Evolutionary conservation across 2,888 invertebrate species (phyloP), one percentile per base, ranked within the genome.

Genomic region (Phyllotreta cruciferae): DNA sequence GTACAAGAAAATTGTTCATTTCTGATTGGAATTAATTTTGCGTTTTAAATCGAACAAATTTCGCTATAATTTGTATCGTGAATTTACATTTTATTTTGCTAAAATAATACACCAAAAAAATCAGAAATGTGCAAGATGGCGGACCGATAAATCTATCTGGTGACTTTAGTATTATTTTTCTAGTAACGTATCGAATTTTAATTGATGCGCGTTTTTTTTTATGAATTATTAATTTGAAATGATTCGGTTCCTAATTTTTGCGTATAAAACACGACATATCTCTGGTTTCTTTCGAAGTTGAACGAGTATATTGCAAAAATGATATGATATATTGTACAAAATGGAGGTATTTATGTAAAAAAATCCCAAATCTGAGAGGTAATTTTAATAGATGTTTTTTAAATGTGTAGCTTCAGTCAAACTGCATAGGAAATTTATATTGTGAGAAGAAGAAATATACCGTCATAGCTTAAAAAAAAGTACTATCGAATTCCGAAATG

Each of bases 371-470:
- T 53, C 45, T 58, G 54, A 42, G 56, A 58, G 54, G 63, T 65
- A 67, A 68, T 63, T 66, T 55, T 71, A 72, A 65, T 77, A 75
- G 73, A 73, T 78, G 78, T 78, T 77, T 74, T 75, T 72, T 76
- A 55, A n/a, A 77, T 76, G 77, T 80, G 79, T 79, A 79, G 80
- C 79, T 79, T 79, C 72, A 74, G 74, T 69, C 66, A 70, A 69
- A 70, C 67, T 70, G 71, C 74, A 69, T 60, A 55, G 49, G n/a
- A n/a, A 55, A 35, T 64, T 47, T 37, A 50, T 36, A 50, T 60
- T 63, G 64, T 65, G 45, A 60, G 67, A 67, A 69, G 62, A 65
- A 63, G 61, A 57, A 62, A 57, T 44, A 62, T 70, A 73, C 73
- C 75, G 74, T 75, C 73, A n/a, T 73, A 73, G 75, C 75, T 74